A percentile compares a stretch with the other conserved stretches of the same genome.
Conservation (phyloP, 1,140 invertebrate species). For the Phthorimaea operculella region DNA sequence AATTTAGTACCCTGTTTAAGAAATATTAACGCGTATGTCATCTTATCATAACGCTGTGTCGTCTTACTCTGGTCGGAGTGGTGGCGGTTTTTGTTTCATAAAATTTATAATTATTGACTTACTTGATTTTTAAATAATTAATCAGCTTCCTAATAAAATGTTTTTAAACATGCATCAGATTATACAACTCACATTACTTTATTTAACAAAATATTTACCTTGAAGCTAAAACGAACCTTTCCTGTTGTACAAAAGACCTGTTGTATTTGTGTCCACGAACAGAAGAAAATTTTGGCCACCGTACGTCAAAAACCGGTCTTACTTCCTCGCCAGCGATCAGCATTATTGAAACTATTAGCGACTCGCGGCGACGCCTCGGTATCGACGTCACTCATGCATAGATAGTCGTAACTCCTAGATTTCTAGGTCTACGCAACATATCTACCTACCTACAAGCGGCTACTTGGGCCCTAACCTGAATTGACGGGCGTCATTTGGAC, state of each 20-base stretch:
- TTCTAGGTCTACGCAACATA: background rate
- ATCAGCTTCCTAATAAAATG: too few species aligned
- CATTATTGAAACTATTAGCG: slow-evolving; percentile 9
- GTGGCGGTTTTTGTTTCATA: too few species aligned
- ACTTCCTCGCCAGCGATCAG: background rate
- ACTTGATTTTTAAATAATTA: too few species aligned
- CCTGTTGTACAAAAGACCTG: too few species aligned
- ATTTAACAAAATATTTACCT: too few species aligned
- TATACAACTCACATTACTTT: too few species aligned
- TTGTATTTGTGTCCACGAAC: background rate
- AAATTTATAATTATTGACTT: too few species aligned
- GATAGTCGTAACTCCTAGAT: background rate
- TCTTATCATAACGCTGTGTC: background rate
- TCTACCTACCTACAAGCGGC: background rate
- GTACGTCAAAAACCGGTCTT: background rate
- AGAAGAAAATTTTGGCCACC: background rate
- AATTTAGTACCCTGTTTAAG: too few species aligned
- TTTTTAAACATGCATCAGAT: too few species aligned
- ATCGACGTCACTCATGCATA: background rate
- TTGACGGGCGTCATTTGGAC: too few species aligned
- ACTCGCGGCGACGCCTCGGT: background rate
- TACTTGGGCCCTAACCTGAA: background rate
- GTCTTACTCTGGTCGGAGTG: too few species aligned
- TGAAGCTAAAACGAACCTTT: too few species aligned
- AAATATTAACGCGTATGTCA: background rate